Evolutionary conservation across 2,113 vertebrate genomes (phyloP), one percentile per base, ranked within the genome.

Genomic region (Gambusia holbrooki): DNA sequence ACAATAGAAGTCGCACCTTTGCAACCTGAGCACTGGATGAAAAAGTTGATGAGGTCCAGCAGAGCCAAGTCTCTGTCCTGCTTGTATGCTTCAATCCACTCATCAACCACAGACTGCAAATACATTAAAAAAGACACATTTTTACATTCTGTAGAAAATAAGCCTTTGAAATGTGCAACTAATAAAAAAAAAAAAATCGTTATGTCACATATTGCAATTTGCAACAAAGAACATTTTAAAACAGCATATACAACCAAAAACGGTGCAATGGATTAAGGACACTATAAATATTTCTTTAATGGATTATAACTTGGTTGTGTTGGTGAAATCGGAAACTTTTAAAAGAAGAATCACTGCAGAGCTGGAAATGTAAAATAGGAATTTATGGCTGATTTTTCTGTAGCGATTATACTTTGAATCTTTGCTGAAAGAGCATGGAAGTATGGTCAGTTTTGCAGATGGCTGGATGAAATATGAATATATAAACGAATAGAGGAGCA

Each of bases 1-100:
- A 45, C 40, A 66, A 25, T 11, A 12, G 13, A 27, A 2, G 13
- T 71, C 64, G 86, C 94, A 99, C 98, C 97, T 98, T 98, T 97
- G 95, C 98, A 99, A 76, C 98, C 98, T 66, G 98, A 98, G 93
- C 98, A 99, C 93, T 99, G 98, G 93, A 99, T 99, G 94, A 99
- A 99, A 92, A 99, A 99, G 93, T 99, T 99, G 92, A 99, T 99
- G 88, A 99, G 96, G 94, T 99, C 97, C 92, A 99, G 94, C 89
- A 99, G 96, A 79, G 97, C 97, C 91, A 99, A 93, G 91, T 99
- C 98, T 93, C 97, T 92, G 95, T 99, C 98, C 93, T 99, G 97
- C 87, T 99, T 99, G 92, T 99, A 99, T 35, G 97, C 98, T 94
- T 99, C 97, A 84, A 99, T 99, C 97, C 98, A 99, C 94, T 99